phyloP scores from a whole-genome alignment of 2,888 invertebrate species.

The Serripes groenlandicus region DNA sequence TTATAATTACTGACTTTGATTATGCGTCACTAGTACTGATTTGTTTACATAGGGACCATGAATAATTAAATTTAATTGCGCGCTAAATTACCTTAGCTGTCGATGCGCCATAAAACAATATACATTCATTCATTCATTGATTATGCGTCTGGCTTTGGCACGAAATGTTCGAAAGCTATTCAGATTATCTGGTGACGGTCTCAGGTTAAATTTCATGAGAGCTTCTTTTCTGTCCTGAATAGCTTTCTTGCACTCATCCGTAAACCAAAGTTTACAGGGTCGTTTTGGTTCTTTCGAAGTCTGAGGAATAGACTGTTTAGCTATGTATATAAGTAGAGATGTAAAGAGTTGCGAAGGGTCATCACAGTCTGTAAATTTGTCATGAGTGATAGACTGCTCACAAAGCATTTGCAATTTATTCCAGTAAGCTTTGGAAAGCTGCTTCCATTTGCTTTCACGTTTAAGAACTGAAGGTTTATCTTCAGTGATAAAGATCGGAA shows the following conservation, averaged over 20 bases:
- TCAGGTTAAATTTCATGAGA: not conserved
- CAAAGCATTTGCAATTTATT: not conserved
- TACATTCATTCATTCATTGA: too few species aligned
- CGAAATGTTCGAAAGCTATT: too few species aligned
- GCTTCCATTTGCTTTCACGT: not conserved
- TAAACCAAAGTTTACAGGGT: constrained; percentile 3
- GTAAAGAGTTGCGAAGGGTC: not conserved
- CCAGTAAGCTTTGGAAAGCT: constrained; percentile 3
- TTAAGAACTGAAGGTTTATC: not conserved
- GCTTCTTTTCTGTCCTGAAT: constrained; percentile 7
- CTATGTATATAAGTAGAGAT: not conserved
- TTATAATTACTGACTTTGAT: too few species aligned
- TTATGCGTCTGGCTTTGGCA: too few species aligned
- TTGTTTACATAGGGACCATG: too few species aligned
- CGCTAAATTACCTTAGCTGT: too few species aligned
- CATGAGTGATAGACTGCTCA: not conserved
- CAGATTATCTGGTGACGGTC: too few species aligned
- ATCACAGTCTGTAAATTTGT: not conserved
- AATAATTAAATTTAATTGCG: too few species aligned
- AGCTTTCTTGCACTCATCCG: not conserved
- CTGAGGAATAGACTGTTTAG: not conserved
- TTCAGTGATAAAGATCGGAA: not conserved
- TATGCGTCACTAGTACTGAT: too few species aligned
- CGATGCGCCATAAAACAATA: too few species aligned
- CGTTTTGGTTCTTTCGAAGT: constrained; percentile 1